Conservation (phyloP, 2,888 invertebrate species). For the Elegia similella region DNA sequence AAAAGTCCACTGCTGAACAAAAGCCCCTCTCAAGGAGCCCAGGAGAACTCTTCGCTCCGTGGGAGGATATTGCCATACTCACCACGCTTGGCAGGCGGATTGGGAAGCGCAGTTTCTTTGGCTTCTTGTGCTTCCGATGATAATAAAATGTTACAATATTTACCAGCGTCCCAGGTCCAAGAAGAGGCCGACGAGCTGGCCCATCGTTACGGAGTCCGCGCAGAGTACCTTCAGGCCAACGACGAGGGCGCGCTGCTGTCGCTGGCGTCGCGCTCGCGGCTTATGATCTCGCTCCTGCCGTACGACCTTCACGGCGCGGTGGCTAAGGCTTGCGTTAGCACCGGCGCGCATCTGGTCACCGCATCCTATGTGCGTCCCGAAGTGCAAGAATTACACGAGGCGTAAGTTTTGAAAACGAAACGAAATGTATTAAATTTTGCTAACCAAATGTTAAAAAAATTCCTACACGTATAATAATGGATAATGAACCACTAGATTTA, state of each 20-base stretch:
- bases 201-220: conserved; percentile 87
- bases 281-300: conserved; percentile 94
- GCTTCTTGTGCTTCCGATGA: too few relatives aligned
- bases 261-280: conserved; percentile 87
- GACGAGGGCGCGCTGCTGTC: conserved; percentile 86
- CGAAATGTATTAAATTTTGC: too few relatives aligned
- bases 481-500: too few relatives aligned
- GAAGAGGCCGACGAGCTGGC: conserved; percentile 94
- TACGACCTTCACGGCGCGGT: conserved; percentile 93
- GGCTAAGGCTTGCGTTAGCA: conserved; percentile 93
- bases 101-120: too few relatives aligned
- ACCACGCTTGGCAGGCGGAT: too few relatives aligned
- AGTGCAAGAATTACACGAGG: conserved; percentile 89
- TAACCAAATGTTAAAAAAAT: too few relatives aligned
- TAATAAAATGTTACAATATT: background rate
- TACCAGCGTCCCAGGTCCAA: conserved; percentile 88
- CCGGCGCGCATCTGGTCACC: conserved; percentile 95
- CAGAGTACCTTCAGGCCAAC: conserved; percentile 91
- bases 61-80: too few relatives aligned
- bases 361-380: conserved; percentile 96
- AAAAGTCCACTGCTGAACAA: background rate
- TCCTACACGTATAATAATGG: too few relatives aligned
- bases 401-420: conserved; percentile 81
- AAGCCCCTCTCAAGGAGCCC: background rate
- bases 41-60: too few relatives aligned